Conservation (phyloP, 2,797 vertebrate species). For the Leptatherina wallacei region DNA sequence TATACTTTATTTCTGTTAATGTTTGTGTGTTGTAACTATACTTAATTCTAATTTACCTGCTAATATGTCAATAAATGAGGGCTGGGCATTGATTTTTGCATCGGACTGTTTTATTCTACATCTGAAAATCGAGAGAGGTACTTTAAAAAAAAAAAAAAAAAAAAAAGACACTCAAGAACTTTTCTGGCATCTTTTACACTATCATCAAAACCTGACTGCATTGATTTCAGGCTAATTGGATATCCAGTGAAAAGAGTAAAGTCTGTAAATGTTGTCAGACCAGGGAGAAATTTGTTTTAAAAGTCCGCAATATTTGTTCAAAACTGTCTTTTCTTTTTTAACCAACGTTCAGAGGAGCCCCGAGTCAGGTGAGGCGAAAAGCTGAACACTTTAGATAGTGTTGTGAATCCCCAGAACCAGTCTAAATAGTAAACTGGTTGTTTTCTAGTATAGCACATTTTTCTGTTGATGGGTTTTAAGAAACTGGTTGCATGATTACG, state of each 20-base stretch:
- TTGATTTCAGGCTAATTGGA: neutral
- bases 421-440: neutral
- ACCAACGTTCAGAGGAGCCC: constrained; percentile 18
- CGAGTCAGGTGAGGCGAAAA: constrained; percentile 21
- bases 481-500: neutral
- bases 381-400: neutral
- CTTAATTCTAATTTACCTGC: too few species aligned
- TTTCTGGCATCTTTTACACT: neutral
- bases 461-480: neutral
- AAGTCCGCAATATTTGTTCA: constrained; percentile 9
- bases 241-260: neutral
- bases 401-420: neutral
- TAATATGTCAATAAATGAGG: too few species aligned
- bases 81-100: too few species aligned
- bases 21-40: too few species aligned
- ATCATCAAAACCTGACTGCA: neutral
- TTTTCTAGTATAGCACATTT: neutral
- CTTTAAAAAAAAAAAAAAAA: too few species aligned
- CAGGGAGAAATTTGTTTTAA: neutral
- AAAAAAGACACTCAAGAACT: too few species aligned
- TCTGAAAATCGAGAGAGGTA: too few species aligned
- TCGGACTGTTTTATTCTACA: too few species aligned
- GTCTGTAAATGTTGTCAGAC: neutral
- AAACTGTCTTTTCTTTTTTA: constrained; percentile 4
- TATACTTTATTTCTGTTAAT: too few species aligned